Evolutionary conservation across 2,888 invertebrate species (phyloP).

Genomic region (Amphiduros pacificus): DNA sequence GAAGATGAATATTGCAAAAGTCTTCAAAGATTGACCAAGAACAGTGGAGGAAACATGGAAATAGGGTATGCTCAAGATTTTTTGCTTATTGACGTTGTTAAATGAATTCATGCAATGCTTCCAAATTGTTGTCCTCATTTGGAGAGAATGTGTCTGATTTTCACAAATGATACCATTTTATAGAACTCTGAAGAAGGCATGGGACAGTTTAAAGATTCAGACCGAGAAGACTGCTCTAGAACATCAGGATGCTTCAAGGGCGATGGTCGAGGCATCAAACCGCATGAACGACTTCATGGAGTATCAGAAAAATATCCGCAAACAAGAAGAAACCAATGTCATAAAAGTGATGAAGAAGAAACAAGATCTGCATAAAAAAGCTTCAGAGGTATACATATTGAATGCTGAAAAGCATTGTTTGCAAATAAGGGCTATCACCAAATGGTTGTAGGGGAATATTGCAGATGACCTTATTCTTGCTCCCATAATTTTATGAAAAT

Average conservation of each 20-base stretch:
- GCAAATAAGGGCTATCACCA: no score
- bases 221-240: slow-evolving; percentile 10
- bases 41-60: slow-evolving; percentile 8
- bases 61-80: slow-evolving; percentile 20
- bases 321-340: no score
- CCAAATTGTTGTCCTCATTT: not conserved
- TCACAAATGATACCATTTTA: no score
- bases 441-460: no score
- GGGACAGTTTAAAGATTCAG: slow-evolving; percentile 16
- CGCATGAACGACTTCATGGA: slow-evolving; percentile 16
- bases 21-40: slow-evolving; percentile 15
- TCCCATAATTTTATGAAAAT: no score
- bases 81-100: not conserved
- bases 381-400: no score
- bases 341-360: no score
- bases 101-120: not conserved
- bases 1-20: slow-evolving; percentile 23
- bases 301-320: slow-evolving; percentile 10
- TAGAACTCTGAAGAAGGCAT: slow-evolving; percentile 15
- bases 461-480: no score
- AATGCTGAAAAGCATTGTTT: no score
- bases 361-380: no score
- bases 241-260: slow-evolving; percentile 11
- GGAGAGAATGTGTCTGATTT: no score
- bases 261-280: slow-evolving; percentile 4